Evolutionary conservation across 2,797 vertebrate genomes (phyloP), one percentile per base, ranked within the genome.

Genomic region (Borostomias antarcticus): DNA sequence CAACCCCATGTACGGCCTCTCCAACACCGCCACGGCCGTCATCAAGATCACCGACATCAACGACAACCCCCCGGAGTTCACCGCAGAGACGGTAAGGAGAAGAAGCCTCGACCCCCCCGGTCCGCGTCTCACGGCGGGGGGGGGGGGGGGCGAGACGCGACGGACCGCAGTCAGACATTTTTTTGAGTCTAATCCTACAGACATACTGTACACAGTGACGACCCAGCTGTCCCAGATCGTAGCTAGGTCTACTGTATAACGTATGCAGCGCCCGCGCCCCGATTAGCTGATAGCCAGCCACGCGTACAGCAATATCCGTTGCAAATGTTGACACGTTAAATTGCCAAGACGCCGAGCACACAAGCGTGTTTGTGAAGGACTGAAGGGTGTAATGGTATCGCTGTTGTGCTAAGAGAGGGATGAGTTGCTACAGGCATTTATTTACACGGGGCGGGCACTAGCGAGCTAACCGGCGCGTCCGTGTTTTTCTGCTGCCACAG

Each of bases 21-120:
- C 97, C 60, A 98, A 99, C 92, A 99, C 96, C 1, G 97, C 96
- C 79, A 98, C 97, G 0, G 97, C 97, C 62, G 84, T 98, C 89
- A 98, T 99, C 89, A 93, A 90, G 25, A 90, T 99, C 86, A 97
- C 94, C n/a, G 97, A 99, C 85, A 83, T 99, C 88, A 99, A 99
- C 65, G 96, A 99, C 92, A 99, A 98, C 81, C 94, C 97, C 17
- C 97, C 97, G 0, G 97, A 98, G 92, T 99, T 99, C 88, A 98
- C 94, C 6, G 88, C 94, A 69, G 94, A 96, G 83, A 95, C 91
- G 60, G 97, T 99, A 89, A 96, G 95, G 92, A 64, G 35, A 58
- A 66, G 48, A n/a, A n/a, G n/a, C n/a, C n/a, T n/a, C n/a, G 68
- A 63, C 52, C 58, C 68, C 59, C 58, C 61, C 29, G n/a, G n/a